Evolutionary conservation across 2,888 invertebrate species (phyloP).

Genomic region (Penaeus monodon): DNA sequence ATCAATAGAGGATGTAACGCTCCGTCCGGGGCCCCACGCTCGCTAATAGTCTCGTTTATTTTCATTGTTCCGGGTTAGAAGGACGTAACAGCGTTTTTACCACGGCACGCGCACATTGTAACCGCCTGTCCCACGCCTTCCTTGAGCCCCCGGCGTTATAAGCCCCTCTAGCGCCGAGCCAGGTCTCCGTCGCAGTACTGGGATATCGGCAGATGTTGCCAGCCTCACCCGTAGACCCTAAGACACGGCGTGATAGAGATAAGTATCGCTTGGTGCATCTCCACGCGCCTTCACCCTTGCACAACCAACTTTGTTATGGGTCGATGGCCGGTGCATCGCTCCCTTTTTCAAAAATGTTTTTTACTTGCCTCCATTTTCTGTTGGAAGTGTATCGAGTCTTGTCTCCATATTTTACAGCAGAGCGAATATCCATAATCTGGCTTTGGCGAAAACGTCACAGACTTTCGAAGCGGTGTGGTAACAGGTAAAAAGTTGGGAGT

Average conservation of each 20-base stretch:
- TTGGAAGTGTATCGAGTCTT: slow-evolving; percentile 24
- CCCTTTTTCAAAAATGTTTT: slow-evolving; percentile 42
- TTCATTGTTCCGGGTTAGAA: slow-evolving; percentile 64
- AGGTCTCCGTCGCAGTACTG: slow-evolving; percentile 44
- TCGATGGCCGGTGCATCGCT: slow-evolving; percentile 44
- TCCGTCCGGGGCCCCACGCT: slow-evolving; percentile 60
- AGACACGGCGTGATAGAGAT: slow-evolving; percentile 41
- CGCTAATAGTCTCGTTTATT: slow-evolving; percentile 65
- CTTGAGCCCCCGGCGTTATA: slow-evolving; percentile 19
- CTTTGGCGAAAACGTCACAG: background rate
- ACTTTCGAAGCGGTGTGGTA: slow-evolving; percentile 23
- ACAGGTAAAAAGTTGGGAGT: background rate
- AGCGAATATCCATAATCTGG: no score
- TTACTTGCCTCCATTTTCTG: slow-evolving; percentile 36
- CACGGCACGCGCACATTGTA: slow-evolving; percentile 32
- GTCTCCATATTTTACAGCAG: background rate
- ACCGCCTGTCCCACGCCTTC: slow-evolving; percentile 28
- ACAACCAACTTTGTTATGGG: slow-evolving; percentile 30
- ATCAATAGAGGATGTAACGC: slow-evolving; percentile 65
- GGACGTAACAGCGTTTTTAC: slow-evolving; percentile 60
- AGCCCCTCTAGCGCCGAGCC: slow-evolving; percentile 37
- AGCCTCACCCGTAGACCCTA: slow-evolving; percentile 35
- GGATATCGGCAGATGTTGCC: slow-evolving; percentile 43
- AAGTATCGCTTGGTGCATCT: slow-evolving; percentile 45
- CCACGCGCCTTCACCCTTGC: slow-evolving; percentile 47